Evolutionary conservation across 2,113 vertebrate genomes (phyloP), one percentile per base, ranked within the genome.

Genomic region (Takifugu bimaculatus): DNA sequence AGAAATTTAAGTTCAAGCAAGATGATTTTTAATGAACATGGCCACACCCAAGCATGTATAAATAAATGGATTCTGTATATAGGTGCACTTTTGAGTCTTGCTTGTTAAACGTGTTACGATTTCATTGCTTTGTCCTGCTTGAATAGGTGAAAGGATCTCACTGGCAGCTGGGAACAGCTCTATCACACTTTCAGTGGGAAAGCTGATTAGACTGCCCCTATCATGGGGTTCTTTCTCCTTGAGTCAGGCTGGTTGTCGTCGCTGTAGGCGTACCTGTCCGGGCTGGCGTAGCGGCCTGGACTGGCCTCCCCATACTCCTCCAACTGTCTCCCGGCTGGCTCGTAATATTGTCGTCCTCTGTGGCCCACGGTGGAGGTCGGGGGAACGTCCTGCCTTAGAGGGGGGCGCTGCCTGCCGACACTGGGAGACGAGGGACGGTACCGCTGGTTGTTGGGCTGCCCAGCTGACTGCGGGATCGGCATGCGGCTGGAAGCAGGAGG

Each of bases 151-250:
- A 51, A 54, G 20, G 3, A 26, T 49, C 2, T 14, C 20, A 27
- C 2, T 66, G 14, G 2, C 32, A 42, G 54, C 10, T 15, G 20
- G 14, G 45, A 14, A 42, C 2, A 20, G 39, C 3, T 14, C 55
- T 15, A 1, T 20, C 20, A 20, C 20, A 20, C 20, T 20, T 20
- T 20, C 4, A 32, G 29, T 32, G 29, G 4, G 29, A 32, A 3
- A 32, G 29, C 20, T 5, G 35, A 1, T 80, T 91, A 98, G 78
- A 98, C 94, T 0, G 94, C 94, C 35, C 92, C 94, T 4, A 96
- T 95, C 90, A 94, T 74, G 14, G 93, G 82, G 74, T 93, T 94
- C 87, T 96, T 98, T 80, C 92, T 92, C 70, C 92, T 87, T 6
- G 92, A 91, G 57, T 94, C 93, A 29, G 91, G 90, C 13, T 88